phyloP scores from a whole-genome alignment of 2,113 vertebrate species.

The Pollachius pollachius region DNA sequence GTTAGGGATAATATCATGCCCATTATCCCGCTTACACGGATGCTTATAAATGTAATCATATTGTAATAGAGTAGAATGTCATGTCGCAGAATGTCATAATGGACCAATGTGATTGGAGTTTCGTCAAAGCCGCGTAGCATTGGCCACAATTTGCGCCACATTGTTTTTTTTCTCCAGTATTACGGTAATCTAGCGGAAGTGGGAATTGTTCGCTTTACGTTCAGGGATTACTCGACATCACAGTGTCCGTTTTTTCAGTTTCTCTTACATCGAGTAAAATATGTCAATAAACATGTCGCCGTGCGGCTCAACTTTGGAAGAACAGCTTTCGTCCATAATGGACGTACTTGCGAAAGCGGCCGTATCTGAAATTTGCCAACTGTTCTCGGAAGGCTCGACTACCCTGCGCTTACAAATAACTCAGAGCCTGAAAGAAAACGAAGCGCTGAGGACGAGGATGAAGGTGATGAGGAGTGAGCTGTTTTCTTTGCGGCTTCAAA shows the following conservation, averaged over 20 bases:
- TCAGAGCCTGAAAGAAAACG: slow-evolving; percentile 68
- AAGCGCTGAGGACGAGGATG: slow-evolving; percentile 61
- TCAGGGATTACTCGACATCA: too few relatives aligned
- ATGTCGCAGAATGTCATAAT: too few relatives aligned
- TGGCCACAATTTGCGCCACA: too few relatives aligned
- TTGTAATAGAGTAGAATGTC: too few relatives aligned
- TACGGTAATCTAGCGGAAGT: too few relatives aligned
- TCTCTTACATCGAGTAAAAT: slow-evolving; percentile 16
- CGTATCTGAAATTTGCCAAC: slow-evolving; percentile 61
- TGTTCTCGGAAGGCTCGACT: slow-evolving; percentile 65
- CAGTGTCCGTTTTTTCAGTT: not conserved
- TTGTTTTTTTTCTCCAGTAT: too few relatives aligned
- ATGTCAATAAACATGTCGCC: slow-evolving; percentile 49
- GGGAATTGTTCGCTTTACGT: too few relatives aligned
- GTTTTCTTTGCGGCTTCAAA: slow-evolving; percentile 62
- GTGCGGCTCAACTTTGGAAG: slow-evolving; percentile 48
- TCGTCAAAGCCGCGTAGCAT: too few relatives aligned
- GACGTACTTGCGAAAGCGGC: slow-evolving; percentile 67
- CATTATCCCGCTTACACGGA: too few relatives aligned
- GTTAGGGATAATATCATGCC: too few relatives aligned
- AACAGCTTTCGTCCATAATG: slow-evolving; percentile 68
- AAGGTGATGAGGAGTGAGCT: slow-evolving; percentile 68
- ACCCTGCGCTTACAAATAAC: slow-evolving; percentile 54
- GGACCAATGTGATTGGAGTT: too few relatives aligned
- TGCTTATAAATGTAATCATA: too few relatives aligned